Evolutionary conservation across 2,888 invertebrate species (phyloP), one percentile per base, ranked within the genome.

Genomic region (Diploptera punctata): DNA sequence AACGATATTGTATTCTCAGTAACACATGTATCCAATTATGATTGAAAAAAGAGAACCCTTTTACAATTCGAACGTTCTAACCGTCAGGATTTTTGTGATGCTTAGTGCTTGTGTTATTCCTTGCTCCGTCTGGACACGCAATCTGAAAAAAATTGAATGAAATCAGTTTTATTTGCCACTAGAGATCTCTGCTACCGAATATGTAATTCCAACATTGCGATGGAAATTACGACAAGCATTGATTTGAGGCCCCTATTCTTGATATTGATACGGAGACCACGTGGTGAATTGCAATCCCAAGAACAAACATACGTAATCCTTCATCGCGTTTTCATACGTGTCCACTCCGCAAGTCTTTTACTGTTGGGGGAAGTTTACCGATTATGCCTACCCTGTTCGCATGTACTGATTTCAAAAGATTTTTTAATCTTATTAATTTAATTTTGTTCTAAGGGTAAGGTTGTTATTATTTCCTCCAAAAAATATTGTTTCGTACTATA

Each of bases 291-390:
- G 70, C 74, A 74, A 74, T 74, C 70, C 73, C 68, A 70, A 74
- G 71, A 73, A 74, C 73, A 74, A 74, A 74, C 67, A 74, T 24
- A 10, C 52, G 61, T 71, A 70, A 74, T 74, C 73, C 74, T 43
- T 61, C 65, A 68, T 65, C 49, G 49, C 31, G 1, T n/a, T n/a
- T n/a, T n/a, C n/a, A n/a, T n/a, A n/a, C n/a, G n/a, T n/a, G n/a
- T n/a, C n/a, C n/a, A n/a, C n/a, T n/a, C n/a, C n/a, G n/a, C n/a
- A n/a, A n/a, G n/a, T n/a, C n/a, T n/a, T n/a, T n/a, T n/a, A n/a
- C n/a, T n/a, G n/a, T n/a, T n/a, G n/a, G n/a, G n/a, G n/a, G n/a
- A n/a, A n/a, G n/a, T n/a, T n/a, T n/a, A n/a, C n/a, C n/a, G n/a
- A n/a, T n/a, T n/a, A n/a, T n/a, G n/a, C n/a, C n/a, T n/a, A n/a